phyloP scores from a whole-genome alignment of 2,797 vertebrate species.

The Oreochromis mossambicus region DNA sequence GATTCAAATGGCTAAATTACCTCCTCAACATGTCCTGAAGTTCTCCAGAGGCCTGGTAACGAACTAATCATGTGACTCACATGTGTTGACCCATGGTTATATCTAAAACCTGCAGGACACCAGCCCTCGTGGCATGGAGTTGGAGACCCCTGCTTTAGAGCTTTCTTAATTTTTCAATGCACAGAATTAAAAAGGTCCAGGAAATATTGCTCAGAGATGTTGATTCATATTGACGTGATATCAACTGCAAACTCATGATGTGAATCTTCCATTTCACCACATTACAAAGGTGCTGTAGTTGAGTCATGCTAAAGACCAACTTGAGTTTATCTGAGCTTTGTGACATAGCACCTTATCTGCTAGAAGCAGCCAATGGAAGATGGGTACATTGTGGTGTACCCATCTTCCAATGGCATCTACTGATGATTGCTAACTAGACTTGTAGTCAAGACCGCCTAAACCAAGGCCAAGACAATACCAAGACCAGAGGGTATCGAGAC shows the following conservation, averaged over 20 bases:
- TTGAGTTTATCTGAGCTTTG: background rate
- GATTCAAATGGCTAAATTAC: too few relatives aligned
- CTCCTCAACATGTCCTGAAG: too few relatives aligned
- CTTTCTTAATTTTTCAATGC: background rate
- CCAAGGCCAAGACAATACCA: too few relatives aligned
- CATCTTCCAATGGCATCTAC: background rate
- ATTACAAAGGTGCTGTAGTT: background rate
- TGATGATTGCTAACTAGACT: background rate
- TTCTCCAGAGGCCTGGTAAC: too few relatives aligned
- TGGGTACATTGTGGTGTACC: background rate
- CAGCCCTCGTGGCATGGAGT: too few relatives aligned
- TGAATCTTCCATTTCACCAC: constrained; percentile 30
- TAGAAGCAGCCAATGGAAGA: background rate
- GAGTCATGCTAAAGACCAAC: background rate
- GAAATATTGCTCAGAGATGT: background rate
- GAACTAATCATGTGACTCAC: too few relatives aligned
- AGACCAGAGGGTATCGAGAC: too few relatives aligned
- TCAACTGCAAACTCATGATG: constrained; percentile 49
- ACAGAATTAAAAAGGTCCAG: background rate
- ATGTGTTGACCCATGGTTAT: too few relatives aligned
- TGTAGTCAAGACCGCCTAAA: too few relatives aligned
- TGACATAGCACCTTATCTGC: background rate
- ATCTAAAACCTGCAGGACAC: too few relatives aligned
- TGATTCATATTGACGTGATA: constrained; percentile 12
- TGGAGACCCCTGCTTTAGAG: background rate